These are phyloP conservation scores for Taurulus bubalis DNA, from an alignment of 2,113 vertebrate species.

Conservation along the genomic window DNA sequence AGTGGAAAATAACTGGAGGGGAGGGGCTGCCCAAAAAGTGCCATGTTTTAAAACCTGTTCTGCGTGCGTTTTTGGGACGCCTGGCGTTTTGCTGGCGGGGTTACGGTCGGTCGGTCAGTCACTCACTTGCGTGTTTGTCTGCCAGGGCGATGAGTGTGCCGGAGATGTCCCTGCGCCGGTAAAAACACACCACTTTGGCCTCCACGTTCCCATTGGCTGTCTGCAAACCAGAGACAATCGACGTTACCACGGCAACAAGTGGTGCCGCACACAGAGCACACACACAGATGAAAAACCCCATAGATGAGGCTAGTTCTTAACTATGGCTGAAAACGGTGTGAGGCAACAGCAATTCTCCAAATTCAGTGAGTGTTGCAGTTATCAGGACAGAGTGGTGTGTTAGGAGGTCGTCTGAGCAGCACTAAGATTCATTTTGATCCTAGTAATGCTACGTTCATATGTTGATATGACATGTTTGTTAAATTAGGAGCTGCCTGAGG, in stretches of 20 bases:
- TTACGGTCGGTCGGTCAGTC: constrained; percentile 50
- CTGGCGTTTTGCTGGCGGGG: constrained; percentile 7
- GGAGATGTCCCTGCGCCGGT: constrained; percentile 96
- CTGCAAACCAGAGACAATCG: constrained; percentile 84
- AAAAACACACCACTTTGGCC: constrained; percentile 99
- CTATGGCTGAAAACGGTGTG: constrained; percentile 51
- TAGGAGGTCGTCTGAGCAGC: neutral
- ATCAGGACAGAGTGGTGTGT: constrained; percentile 15
- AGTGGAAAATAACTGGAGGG: constrained; percentile 31
- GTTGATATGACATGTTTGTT: neutral
- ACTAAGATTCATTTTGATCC: neutral
- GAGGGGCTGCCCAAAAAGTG: constrained; percentile 9
- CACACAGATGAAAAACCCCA: constrained; percentile 16
- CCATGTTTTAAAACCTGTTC: neutral
- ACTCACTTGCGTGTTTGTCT: constrained; percentile 99
- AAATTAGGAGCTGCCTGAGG: constrained; percentile 4
- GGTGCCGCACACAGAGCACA: constrained; percentile 58
- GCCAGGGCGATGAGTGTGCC: constrained; percentile 95
- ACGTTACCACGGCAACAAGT: constrained; percentile 81
- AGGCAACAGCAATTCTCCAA: constrained; percentile 26
- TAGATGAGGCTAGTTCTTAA: constrained; percentile 51
- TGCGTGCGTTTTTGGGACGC: neutral
- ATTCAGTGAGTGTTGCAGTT: constrained; percentile 39
- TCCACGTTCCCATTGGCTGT: constrained; percentile 98
- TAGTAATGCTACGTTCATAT: neutral